Percentiles rank a stretch among this genome's conserved stretches.
Evolutionary conservation across 2,797 vertebrate species (phyloP).

Genomic region (Clarias laeviceps): DNA sequence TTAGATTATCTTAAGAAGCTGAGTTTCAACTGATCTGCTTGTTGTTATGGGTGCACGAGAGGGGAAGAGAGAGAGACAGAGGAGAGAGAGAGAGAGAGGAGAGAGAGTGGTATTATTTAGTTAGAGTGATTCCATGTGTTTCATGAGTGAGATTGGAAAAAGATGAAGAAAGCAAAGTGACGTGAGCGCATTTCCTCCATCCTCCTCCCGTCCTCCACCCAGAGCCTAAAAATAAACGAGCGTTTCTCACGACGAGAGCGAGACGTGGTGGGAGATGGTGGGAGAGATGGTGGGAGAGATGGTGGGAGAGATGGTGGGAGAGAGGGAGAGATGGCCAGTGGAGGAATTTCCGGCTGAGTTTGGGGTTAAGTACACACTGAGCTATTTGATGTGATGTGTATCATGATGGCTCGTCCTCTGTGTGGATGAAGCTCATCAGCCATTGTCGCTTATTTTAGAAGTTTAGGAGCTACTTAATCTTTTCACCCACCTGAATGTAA

Average conservation of each 20-base stretch:
- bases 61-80: background rate
- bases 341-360: conserved; percentile 76
- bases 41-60: background rate
- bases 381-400: conserved; percentile 66
- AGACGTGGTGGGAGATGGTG: conserved; percentile 35
- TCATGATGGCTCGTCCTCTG: conserved; percentile 66
- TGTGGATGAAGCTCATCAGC: conserved; percentile 58
- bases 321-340: conserved; percentile 37
- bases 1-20: background rate
- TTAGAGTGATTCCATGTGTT: conserved; percentile 31
- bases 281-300: conserved; percentile 31
- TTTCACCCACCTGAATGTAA: background rate
- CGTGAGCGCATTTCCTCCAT: conserved; percentile 45
- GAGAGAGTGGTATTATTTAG: background rate
- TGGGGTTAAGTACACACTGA: conserved; percentile 61
- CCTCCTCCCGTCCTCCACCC: conserved; percentile 49
- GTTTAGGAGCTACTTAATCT: background rate
- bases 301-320: conserved; percentile 26
- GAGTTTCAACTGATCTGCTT: background rate
- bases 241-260: conserved; percentile 52
- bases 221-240: conserved; percentile 59
- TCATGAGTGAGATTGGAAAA: conserved; percentile 34
- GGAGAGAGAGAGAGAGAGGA: background rate
- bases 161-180: conserved; percentile 28
- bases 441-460: background rate